Evolutionary conservation across 2,797 vertebrate genomes (phyloP), one percentile per base, ranked within the genome.

Genomic region (Cetoscarus ocellatus): DNA sequence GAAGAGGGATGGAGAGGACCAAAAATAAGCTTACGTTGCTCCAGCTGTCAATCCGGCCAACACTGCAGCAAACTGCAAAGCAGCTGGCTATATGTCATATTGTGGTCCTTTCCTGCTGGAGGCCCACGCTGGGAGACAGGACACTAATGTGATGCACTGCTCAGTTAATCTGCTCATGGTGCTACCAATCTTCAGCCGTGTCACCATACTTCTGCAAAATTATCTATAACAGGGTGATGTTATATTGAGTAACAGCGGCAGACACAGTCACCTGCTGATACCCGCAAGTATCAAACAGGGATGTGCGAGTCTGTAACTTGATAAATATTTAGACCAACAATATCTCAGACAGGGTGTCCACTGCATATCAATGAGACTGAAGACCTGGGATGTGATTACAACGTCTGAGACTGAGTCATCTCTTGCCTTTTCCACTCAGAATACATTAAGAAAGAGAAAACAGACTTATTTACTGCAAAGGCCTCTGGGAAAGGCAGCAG

Each of bases 31-130:
- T 65, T 50, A 65, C 8, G 52, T 67, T n/a, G 34, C 54, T 63
- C 52, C 61, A 74, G 79, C 72, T 86, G 82, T 87, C 87, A 89
- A 49, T 84, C 70, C 59, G 51, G 64, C 68, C 72, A 77, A 86
- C 75, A 73, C 69, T 77, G 74, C 82, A 84, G 82, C 83, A 81
- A 70, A 76, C 60, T 82, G 62, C 59, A 73, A 80, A 76, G 67
- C 82, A 85, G 83, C 76, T 72, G 75, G 75, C 70, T 70, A 51
- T 52, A 74, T 83, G 80, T 86, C 73, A 81, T 82, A 72, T 62
- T 69, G 60, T 61, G 62, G 75, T 85, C 75, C 51, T 74, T 27
- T 61, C 45, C 48, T 60, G 57, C 72, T 75, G 47, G 45, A 81
- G 55, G 72, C 67, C n/a, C 67, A 59, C 49, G 36, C 54, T 48